Conservation (phyloP, 2,113 vertebrate genomes). For the Gymnorhina tibicen region DNA sequence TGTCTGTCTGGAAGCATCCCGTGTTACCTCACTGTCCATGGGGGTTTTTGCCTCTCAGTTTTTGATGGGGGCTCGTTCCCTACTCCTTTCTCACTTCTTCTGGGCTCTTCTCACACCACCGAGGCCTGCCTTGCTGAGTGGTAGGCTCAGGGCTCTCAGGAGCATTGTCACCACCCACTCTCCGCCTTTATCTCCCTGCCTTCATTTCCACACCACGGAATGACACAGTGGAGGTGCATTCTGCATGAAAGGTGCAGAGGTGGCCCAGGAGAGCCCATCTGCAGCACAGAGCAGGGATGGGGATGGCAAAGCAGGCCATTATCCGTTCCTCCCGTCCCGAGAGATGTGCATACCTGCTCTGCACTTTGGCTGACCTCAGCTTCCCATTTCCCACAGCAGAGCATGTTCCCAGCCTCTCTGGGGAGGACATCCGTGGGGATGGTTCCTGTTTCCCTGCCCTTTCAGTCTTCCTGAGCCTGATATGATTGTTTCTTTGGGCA, state of each 20-base stretch:
- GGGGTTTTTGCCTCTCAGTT: neutral
- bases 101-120: neutral
- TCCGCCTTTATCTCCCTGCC: conserved; percentile 24
- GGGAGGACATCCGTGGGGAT: conserved; percentile 72
- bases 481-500: conserved; percentile 82
- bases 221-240: neutral
- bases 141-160: conserved; percentile 19
- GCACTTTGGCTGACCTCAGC: conserved; percentile 12
- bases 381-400: conserved; percentile 56
- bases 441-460: conserved; percentile 79
- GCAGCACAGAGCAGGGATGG: neutral
- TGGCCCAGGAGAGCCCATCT: neutral
- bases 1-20: neutral
- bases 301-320: neutral
- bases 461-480: conserved; percentile 76
- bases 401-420: conserved; percentile 59
- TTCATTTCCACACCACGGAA: neutral
- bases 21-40: neutral
- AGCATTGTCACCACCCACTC: conserved; percentile 26
- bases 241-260: neutral
- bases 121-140: neutral
- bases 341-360: neutral
- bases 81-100: neutral
- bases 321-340: neutral
- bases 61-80: neutral